phyloP scores from a whole-genome alignment of 37 sponge, comb jelly and placozoan species.

The Cladorhizidae sp. region DNA sequence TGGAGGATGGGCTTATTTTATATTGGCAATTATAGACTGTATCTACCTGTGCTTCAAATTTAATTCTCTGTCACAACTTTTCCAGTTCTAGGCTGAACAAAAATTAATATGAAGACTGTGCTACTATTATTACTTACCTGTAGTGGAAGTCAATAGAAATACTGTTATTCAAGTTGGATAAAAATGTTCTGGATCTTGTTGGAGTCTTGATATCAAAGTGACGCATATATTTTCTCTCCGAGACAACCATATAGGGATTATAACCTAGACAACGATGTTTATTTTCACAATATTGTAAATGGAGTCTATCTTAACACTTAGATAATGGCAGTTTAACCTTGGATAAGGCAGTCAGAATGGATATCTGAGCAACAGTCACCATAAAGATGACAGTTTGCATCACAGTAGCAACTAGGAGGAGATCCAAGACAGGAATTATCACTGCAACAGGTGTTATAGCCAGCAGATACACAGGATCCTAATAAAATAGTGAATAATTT shows the following conservation, averaged over 20 bases:
- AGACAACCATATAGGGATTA: neutral
- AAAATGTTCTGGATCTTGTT: neutral
- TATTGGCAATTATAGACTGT: too few species aligned
- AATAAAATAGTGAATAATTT: neutral
- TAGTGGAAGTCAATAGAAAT: neutral
- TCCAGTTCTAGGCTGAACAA: too few species aligned
- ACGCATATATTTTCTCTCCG: neutral
- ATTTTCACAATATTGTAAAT: too few species aligned
- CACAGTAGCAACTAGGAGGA: slow-evolving; percentile 41
- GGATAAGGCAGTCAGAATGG: neutral
- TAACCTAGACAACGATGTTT: neutral
- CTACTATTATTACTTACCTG: neutral
- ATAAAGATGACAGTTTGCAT: slow-evolving; percentile 8
- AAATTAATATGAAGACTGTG: too few species aligned
- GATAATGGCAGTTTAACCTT: neutral
- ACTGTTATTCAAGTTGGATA: neutral
- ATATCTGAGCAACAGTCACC: slow-evolving; percentile 34
- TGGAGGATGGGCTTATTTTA: too few species aligned
- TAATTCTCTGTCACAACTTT: too few species aligned
- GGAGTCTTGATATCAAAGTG: neutral
- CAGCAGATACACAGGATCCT: slow-evolving; percentile 48
- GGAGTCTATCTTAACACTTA: too few species aligned
- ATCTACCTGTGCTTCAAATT: too few species aligned
- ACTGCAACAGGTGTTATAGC: slow-evolving; percentile 13
- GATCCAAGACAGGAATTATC: slow-evolving; percentile 4